Evolutionary conservation across 2,797 vertebrate species (phyloP), one percentile per base, ranked within the genome.

Genomic region (Falco rusticolus): DNA sequence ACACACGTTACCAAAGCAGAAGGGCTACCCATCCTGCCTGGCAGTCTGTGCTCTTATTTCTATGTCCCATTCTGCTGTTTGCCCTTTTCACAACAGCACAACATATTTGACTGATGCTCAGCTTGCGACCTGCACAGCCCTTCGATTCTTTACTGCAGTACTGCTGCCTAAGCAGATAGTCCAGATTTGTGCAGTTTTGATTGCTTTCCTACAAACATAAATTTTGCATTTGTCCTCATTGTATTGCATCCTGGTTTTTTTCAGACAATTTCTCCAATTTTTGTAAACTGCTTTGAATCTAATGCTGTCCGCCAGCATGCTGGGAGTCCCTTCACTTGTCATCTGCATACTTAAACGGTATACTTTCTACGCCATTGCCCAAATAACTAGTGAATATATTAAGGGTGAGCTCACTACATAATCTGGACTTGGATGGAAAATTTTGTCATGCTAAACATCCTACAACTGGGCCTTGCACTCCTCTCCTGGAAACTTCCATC

Each of bases 331-430:
- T 50, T 84, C 80, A 56, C 76, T 96, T 84, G 77, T 88, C 77
- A 45, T 76, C 80, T 57, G 50, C 57, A 43, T 72, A 77, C 50
- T 95, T 86, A 81, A 88, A 91, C 64, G 43, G 24, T 87, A 17
- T 66, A 6, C 86, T 94, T 97, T 89, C 85, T 97, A 89, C 76
- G 94, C 77, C 86, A 76, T 81, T 91, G 88, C 77, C 70, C 59
- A 95, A 79, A 93, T 93, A 10, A 5, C 84, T 77, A 60, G 48
- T 70, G 71, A 92, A 56, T 89, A 45, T 83, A 80, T n/a, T 56
- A 83, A 85, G 48, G 65, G 66, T 75, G 65, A 94, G 21, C 50
- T 92, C 74, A 61, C 54, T 86, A 72, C 77, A 81, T 84, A 86
- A 81, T 84, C 26, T 97, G 39, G 33, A 72, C 37, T 69, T 93